Conservation (phyloP, 2,797 vertebrate genomes). For the Bovichtus diacanthus region DNA sequence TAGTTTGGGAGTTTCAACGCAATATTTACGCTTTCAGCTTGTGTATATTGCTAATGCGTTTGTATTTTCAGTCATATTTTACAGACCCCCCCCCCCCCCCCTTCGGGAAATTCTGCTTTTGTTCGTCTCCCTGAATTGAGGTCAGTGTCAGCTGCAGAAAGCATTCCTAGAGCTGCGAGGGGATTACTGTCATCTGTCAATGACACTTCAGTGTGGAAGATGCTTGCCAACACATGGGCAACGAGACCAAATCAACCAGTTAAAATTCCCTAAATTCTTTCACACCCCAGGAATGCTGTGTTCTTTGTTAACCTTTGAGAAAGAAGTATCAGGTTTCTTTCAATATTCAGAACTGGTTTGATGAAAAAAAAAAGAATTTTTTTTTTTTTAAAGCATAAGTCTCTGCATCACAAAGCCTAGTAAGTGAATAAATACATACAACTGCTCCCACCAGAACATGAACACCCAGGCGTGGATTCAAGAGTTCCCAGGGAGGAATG, state of each 20-base stretch:
- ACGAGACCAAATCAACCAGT: neutral
- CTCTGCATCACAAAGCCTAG: neutral
- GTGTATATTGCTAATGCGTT: neutral
- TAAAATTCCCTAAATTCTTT: slow-evolving; percentile 28
- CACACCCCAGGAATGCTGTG: neutral
- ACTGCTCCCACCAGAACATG: neutral
- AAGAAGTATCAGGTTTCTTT: neutral
- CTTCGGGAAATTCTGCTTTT: neutral
- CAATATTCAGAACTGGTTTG: neutral
- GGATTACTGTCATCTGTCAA: slow-evolving; percentile 39
- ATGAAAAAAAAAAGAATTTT: neutral
- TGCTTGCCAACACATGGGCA: slow-evolving; percentile 14
- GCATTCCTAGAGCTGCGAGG: slow-evolving; percentile 18
- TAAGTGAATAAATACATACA: neutral
- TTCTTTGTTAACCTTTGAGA: neutral
- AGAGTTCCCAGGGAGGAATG: slow-evolving; percentile 40
- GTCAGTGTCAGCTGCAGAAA: slow-evolving; percentile 51
- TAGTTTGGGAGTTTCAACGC: neutral
- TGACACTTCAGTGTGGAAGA: slow-evolving; percentile 12
- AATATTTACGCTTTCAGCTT: neutral
- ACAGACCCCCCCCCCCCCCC: neutral
- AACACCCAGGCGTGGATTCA: slow-evolving; percentile 2
- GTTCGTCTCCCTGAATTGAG: slow-evolving; percentile 6
- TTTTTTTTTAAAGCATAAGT: fast-evolving
- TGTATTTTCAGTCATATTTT: neutral